Base-by-base conservation (phyloP, 2,797 vertebrate genomes). In the Hippocampus kuda region DNA sequence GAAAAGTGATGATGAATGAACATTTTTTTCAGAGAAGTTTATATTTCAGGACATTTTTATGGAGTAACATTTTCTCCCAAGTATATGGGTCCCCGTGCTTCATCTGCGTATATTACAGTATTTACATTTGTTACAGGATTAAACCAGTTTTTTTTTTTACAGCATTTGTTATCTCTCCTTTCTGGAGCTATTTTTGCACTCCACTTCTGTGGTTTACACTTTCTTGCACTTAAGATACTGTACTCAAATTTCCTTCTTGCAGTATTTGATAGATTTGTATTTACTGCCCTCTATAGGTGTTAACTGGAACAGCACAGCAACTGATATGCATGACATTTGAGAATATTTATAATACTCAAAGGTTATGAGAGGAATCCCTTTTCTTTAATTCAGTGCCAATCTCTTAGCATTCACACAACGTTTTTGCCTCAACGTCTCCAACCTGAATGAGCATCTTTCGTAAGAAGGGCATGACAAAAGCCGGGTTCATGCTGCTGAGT, bases 371-470 rank as follows among this genome's bases (percentile, higher is more conserved):
- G 27, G 26, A 13, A 16, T 60, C 27, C 30, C 10, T 60, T 60
- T 60, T 30, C 27, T 30, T 60, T 60, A 8, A 30, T 30, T 18
- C 4, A 9, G 26, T 26, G 22, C 24, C 24, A 26, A 57, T 57
- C 12, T 57, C 24, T 34, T 16, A 60, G 57, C 57, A 60, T 60
- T 60, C 57, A 30, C 26, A 60, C 1, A 34, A 57, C n/a, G 6
- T 22, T 54, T 54, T 22, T n/a, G 11, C 2, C 34, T 65, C 22
- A 11, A 65, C 18, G 4, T 20, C 26, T 75, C 68, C 34, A 81
- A 99, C 97, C 95, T 99, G 97, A 81, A 99, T 99, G 56, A 99
- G 91, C 97, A 98, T 99, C 91, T 99, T 99, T 68, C 97, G 92
- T 34, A 99, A 90, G 83, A 99, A 99, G 18, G 97, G 97, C 97